Evolutionary conservation across 2,888 invertebrate genomes (phyloP).

Genomic region (Cerastis rubricosa): DNA sequence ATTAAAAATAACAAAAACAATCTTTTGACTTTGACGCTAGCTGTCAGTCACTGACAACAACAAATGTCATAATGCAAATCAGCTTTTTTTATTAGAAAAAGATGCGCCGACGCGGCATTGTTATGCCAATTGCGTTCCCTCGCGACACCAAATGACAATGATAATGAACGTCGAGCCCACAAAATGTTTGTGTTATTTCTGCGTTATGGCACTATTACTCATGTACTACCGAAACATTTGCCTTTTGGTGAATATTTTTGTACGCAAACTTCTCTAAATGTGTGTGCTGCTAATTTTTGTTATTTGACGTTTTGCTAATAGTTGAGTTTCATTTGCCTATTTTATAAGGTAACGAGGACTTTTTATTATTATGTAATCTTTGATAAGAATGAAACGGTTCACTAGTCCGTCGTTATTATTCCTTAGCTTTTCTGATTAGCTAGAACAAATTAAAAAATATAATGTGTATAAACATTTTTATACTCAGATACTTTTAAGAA

Average conservation of each 20-base stretch:
- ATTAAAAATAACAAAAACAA: conserved; percentile 43
- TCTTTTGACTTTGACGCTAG: conserved; percentile 67
- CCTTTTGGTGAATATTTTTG: conserved; percentile 26
- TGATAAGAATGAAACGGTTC: neutral
- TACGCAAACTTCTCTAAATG: neutral
- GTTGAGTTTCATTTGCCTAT: neutral
- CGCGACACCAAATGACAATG: conserved; percentile 71
- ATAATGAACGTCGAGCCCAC: conserved; percentile 71
- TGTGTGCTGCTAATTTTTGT: neutral
- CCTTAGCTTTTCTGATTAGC: neutral
- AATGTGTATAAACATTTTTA: no score
- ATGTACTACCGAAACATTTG: conserved; percentile 60
- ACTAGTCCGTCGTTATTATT: neutral
- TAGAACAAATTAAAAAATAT: neutral
- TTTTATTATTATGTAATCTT: neutral
- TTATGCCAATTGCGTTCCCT: conserved; percentile 77
- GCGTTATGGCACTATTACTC: conserved; percentile 59
- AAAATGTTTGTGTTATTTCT: conserved; percentile 68
- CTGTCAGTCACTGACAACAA: conserved; percentile 68
- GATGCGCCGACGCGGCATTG: conserved; percentile 77
- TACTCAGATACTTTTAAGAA: neutral
- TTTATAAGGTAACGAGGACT: neutral
- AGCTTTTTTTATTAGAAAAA: conserved; percentile 72
- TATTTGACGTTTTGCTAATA: neutral
- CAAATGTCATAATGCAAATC: conserved; percentile 81